Evolutionary conservation across 2,888 invertebrate species (phyloP).

Genomic region (Eugnorisma glareosa): DNA sequence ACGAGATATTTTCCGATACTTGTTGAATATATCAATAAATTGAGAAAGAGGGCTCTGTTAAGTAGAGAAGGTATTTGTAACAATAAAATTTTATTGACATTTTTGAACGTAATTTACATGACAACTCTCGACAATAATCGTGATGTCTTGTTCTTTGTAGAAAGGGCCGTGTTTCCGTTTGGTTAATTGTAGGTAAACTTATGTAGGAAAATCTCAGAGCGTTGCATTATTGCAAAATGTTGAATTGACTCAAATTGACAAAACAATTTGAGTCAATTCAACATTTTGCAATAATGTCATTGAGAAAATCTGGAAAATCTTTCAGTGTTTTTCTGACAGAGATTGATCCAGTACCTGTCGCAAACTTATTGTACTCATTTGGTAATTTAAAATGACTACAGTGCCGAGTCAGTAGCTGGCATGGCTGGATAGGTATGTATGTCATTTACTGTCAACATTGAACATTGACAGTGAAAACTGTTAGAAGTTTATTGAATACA

Average conservation of each 20-base stretch:
- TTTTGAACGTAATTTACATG: slow-evolving; percentile 28
- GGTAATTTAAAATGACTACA: not conserved
- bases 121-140: slow-evolving; percentile 3
- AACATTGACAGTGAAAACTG: not conserved
- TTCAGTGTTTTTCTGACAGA: not conserved
- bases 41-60: not conserved
- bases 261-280: not conserved
- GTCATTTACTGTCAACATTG: not conserved
- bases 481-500: not conserved
- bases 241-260: too few relatives aligned
- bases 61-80: slow-evolving; percentile 27
- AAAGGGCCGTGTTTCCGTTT: not conserved
- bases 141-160: slow-evolving; percentile 28
- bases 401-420: not conserved
- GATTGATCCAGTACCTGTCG: not conserved
- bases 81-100: slow-evolving; percentile 39
- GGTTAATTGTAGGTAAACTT: not conserved
- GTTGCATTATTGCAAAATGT: too few relatives aligned
- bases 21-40: slow-evolving; percentile 51
- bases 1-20: slow-evolving; percentile 43
- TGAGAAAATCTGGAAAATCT: not conserved
- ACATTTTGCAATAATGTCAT: not conserved
- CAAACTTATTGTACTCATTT: not conserved
- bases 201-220: not conserved
- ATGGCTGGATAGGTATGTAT: not conserved